Conservation (phyloP, 2,888 invertebrate species). For the Pristionchus mayeri region DNA sequence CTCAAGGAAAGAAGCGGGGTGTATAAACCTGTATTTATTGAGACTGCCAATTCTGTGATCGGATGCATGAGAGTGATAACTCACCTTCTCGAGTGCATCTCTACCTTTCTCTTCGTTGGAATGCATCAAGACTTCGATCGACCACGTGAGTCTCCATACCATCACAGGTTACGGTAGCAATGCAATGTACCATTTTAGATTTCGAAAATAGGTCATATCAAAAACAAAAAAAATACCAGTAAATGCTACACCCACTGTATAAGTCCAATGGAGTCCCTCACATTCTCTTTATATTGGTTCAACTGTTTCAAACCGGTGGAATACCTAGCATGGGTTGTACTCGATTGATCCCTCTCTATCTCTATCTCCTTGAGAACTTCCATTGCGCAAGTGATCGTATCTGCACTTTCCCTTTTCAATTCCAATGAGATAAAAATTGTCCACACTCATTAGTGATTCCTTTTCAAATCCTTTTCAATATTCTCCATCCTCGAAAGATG, state of each 20-base stretch:
- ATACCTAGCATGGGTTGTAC: not conserved
- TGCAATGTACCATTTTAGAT: no score
- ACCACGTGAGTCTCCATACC: not conserved
- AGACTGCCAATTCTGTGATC: not conserved
- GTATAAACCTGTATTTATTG: not conserved
- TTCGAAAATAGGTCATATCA: no score
- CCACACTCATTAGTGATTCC: no score
- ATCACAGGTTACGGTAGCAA: not conserved
- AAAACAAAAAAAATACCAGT: no score
- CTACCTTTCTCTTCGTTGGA: constrained; percentile 30
- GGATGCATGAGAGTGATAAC: constrained; percentile 8
- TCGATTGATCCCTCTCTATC: not conserved
- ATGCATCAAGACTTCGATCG: constrained; percentile 29
- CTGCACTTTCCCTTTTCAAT: constrained; percentile 20
- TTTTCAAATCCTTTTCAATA: no score
- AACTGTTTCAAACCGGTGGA: not conserved
- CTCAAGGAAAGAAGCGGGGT: not conserved
- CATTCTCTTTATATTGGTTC: not conserved
- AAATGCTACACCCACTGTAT: no score
- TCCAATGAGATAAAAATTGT: not conserved
- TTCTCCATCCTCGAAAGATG: no score
- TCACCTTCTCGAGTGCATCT: not conserved
- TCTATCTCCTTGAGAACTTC: not conserved
- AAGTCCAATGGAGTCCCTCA: not conserved
- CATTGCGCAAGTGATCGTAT: not conserved